Percentiles rank a stretch among this genome's conserved stretches.
Evolutionary conservation across 2,113 vertebrate species (phyloP).

Genomic region (Tautogolabrus adspersus): DNA sequence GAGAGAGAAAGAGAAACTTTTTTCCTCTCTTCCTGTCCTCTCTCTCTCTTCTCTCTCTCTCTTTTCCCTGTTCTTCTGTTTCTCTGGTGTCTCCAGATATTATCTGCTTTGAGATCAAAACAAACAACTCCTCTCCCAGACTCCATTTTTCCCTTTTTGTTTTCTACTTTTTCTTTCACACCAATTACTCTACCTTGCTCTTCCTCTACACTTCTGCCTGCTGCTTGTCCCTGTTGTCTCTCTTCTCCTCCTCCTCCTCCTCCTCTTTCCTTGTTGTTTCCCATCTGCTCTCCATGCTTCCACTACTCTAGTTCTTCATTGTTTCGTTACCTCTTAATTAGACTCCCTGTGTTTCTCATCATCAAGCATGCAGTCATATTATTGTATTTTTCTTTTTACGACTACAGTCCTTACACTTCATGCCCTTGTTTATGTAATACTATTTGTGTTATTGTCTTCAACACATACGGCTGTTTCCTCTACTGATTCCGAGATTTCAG

Average conservation of each 20-base stretch:
- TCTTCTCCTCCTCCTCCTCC: not conserved
- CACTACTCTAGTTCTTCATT: not conserved
- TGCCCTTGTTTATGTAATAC: not conserved
- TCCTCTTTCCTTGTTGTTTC: slow-evolving; percentile 1
- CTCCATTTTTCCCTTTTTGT: not conserved
- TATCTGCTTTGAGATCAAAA: not conserved
- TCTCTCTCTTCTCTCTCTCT: not conserved
- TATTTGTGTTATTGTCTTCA: slow-evolving; percentile 1
- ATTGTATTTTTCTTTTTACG: not conserved
- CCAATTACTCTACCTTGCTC: not conserved
- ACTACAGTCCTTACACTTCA: not conserved
- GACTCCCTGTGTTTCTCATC: not conserved
- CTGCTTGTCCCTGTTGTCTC: not conserved
- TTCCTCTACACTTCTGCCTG: not conserved
- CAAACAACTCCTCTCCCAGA: not conserved
- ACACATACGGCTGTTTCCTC: too few species aligned
- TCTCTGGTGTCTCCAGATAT: not conserved
- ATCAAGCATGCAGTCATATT: not conserved
- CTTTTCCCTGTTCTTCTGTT: not conserved
- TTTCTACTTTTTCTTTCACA: not conserved
- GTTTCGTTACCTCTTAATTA: not conserved
- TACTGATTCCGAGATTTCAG: too few species aligned
- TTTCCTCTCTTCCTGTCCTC: slow-evolving; percentile 4
- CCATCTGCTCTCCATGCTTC: not conserved
- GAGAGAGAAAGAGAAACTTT: slow-evolving; percentile 17